Evolutionary conservation across 2,888 invertebrate genomes (phyloP), one percentile per base, ranked within the genome.

Genomic region (Pycnomerus fuliginosus): DNA sequence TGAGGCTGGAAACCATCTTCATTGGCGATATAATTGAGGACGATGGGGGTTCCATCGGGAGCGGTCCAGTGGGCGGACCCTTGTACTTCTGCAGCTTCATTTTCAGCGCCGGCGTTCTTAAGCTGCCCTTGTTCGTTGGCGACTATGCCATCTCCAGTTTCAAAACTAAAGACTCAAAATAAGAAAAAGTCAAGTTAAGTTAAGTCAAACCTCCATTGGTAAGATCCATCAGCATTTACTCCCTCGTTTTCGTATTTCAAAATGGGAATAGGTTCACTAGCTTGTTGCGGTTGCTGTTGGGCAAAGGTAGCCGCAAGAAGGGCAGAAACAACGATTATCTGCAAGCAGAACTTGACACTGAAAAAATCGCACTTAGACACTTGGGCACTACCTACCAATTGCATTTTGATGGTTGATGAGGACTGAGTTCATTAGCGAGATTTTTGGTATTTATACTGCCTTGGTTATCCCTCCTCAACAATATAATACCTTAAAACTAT

Each of bases 61-160:
- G 83, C 76, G 17, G 82, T 83, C 69, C 83, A 85, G 52, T 82
- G 80, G 60, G 79, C 83, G 56, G 80, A 81, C 28, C 84, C 84
- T 66, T 80, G 78, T 66, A 76, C 78, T 10, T 77, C 77, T 55
- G 69, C 56, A 27, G 65, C 62, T 50, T 67, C 67, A n/a, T 59
- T 51, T 48, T 65, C 62, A 50, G 77, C 73, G 50, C 70, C 72
- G 16, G 65, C 62, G 34, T 66, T 67, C 44, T 72, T 73, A 41
- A 70, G 55, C 46, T 68, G 70, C 16, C 71, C 70, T 55, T 79
- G 78, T 60, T 87, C 87, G 56, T 85, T 79, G 0, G 80, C 85
- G 2, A 74, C 72, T 52, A 87, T 87, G 8, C 86, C 86, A 61
- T 87, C 85, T 16, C 81, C 85, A 31, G 86, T 85, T 70, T 85